These are phyloP conservation scores for Acanthosoma haemorrhoidale DNA, from an alignment of 2,888 invertebrate genomes.

Conservation along the genomic window DNA sequence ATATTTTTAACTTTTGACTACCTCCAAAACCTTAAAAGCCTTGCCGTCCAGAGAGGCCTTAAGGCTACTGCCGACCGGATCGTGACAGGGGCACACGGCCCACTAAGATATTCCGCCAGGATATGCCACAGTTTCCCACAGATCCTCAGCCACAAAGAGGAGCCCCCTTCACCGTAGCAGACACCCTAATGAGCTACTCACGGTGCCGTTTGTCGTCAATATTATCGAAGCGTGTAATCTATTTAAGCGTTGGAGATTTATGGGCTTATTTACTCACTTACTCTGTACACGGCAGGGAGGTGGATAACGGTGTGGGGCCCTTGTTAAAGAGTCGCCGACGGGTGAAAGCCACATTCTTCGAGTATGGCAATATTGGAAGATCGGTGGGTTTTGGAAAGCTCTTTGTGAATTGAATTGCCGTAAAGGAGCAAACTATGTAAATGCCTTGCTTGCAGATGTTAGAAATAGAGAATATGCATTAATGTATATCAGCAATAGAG, in stretches of 20 bases:
- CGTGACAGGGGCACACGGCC: conserved; percentile 10
- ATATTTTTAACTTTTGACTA: too few relatives aligned
- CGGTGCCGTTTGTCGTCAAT: conserved; percentile 13
- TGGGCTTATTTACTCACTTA: conserved; percentile 8
- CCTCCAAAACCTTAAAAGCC: too few relatives aligned
- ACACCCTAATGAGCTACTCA: conserved; percentile 14
- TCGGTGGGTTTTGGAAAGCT: too few relatives aligned
- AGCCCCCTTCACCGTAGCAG: background rate
- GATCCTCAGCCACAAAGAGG: background rate
- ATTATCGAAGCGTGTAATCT: conserved; percentile 2
- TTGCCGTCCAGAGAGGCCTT: background rate
- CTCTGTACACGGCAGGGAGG: background rate
- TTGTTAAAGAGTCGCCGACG: background rate
- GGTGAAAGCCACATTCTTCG: background rate
- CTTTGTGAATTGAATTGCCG: too few relatives aligned
- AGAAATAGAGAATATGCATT: too few relatives aligned
- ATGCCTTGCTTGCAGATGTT: too few relatives aligned
- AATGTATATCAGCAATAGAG: too few relatives aligned
- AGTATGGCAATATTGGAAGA: too few relatives aligned
- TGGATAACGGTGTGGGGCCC: background rate
- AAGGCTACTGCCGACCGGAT: background rate
- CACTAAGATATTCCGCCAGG: background rate
- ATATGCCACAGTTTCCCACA: conserved; percentile 1
- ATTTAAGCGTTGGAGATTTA: background rate
- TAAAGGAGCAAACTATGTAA: too few relatives aligned